Evolutionary conservation across 2,888 invertebrate species (phyloP), one percentile per base, ranked within the genome.

Genomic region (Drosophila mettleri): DNA sequence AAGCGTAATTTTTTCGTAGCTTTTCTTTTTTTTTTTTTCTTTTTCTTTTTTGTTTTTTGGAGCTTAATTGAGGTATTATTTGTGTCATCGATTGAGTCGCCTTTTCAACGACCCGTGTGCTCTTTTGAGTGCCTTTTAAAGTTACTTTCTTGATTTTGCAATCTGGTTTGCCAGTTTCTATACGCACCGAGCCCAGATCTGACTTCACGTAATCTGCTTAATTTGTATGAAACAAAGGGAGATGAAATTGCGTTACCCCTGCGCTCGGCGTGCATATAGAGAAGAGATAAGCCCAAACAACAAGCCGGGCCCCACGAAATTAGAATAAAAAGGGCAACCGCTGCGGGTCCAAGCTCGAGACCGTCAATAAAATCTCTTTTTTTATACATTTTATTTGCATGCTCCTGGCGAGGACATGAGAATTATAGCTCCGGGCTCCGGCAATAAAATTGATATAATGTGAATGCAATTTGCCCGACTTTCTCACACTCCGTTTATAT

Each of bases 1-100:
- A 36, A 45, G 59, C 64, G 24, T 41, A 64, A 52, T 31, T 34
- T 34, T 22, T n/a, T 31, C 9, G 9, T 49, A 22, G 14, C 34
- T 34, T 49, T 34, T 8, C 8, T 3, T 10, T 39, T 16, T 18
- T 43, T 10, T 49, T 52, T 18, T 43, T 9, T 1, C 43, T n/a
- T 1, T 27, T 43, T 27, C 24, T 43, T n/a, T n/a, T 43, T 22
- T 16, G 0, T 8, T 41, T 18, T 12, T 34, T 39, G 41, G 33
- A 33, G 59, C 87, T 79, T 85, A 87, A 85, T 85, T 87, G 78
- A 87, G 87, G 86, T 74, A 85, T 87, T 85, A 78, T 78, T 76
- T 76, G 85, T 85, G 80, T 82, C 85, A 80, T 80, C 78, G 86
- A 82, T 85, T 86, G 58, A n/a, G 34, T 2, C 36, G 48, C 22